Conservation (phyloP, 2,113 vertebrate genomes). For the Agelaius phoeniceus region DNA sequence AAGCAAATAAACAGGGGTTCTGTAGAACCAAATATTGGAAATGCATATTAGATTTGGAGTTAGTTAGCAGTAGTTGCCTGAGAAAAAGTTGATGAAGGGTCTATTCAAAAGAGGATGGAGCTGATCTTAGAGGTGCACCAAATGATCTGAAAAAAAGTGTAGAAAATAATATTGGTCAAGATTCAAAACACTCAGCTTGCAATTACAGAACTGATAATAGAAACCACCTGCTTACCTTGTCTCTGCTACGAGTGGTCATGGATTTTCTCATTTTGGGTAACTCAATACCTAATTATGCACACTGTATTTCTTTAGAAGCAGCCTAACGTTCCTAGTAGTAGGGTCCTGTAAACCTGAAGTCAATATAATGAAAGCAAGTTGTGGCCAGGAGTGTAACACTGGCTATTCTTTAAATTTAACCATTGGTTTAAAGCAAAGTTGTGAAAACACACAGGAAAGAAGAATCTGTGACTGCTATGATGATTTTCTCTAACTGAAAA, state of each 20-base stretch:
- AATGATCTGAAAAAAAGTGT: not conserved
- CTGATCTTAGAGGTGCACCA: not conserved
- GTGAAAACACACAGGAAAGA: not conserved
- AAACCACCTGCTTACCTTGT: not conserved
- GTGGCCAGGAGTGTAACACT: slow-evolving; percentile 66
- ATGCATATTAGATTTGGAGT: accelerated
- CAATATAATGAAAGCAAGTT: slow-evolving; percentile 68
- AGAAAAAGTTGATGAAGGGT: accelerated
- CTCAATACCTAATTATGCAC: not conserved
- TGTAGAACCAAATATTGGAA: not conserved
- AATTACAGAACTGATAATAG: not conserved
- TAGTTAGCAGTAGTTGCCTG: not conserved
- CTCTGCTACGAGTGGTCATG: not conserved
- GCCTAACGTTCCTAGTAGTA: slow-evolving; percentile 27
- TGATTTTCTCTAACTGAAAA: not conserved
- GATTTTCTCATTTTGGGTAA: not conserved
- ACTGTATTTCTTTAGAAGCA: slow-evolving; percentile 25
- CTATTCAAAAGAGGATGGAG: not conserved
- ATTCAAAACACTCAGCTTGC: not conserved
- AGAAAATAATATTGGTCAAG: not conserved
- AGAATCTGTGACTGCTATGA: not conserved
- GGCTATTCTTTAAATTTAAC: slow-evolving; percentile 64
- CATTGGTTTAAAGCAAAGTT: slow-evolving; percentile 46
- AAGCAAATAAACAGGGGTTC: not conserved
- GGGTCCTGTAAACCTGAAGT: slow-evolving; percentile 60